Base-by-base conservation (phyloP, 2,113 vertebrate genomes). In the Brachypteracias leptosomus region DNA sequence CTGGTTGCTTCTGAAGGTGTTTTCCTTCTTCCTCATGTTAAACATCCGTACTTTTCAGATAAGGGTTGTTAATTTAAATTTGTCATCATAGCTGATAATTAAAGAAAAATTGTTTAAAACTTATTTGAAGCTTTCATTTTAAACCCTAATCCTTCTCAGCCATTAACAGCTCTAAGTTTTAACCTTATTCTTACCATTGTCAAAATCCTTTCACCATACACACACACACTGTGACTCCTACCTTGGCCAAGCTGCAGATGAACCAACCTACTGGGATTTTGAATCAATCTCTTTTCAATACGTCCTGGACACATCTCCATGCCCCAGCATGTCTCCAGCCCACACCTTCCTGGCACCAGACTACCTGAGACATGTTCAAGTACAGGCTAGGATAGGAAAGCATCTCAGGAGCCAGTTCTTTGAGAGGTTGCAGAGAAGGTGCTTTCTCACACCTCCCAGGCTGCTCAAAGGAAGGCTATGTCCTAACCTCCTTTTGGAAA, bases 1-100 rank as follows among this genome's bases (percentile, higher is more conserved):
- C 80, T 96, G 68, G 81, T 51, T 63, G 59, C 95, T 91, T 88
- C 94, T 86, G 92, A 66, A 92, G 73, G 75, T 92, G 78, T 87
- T 92, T 95, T 92, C 33, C 38, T 89, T 84, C 52, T 90, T 93
- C 52, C 55, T 92, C 47, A 35, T 86, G 16, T 94, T 95, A 84
- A 95, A 67, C 35, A 59, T 51, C 71, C 4, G 1, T 63, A 31
- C 18, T 75, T 93, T 90, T 74, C 68, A 81, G 55, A 72, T 55
- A 67, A 83, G 16, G 4, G 4, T 29, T 90, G 71, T 84, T 86
- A 74, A 67, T 58, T 94, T 2, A 1, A 54, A 68, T 76, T 79
- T 86, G 76, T 84, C 68, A 51, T 35, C 3, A 5, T 47, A 55
- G 24, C 42, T 57, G 47, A 47, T 33, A 86, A 86, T 51, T 73